Evolutionary conservation across 2,888 invertebrate genomes (phyloP).

Genomic region (Charanyca ferruginea): DNA sequence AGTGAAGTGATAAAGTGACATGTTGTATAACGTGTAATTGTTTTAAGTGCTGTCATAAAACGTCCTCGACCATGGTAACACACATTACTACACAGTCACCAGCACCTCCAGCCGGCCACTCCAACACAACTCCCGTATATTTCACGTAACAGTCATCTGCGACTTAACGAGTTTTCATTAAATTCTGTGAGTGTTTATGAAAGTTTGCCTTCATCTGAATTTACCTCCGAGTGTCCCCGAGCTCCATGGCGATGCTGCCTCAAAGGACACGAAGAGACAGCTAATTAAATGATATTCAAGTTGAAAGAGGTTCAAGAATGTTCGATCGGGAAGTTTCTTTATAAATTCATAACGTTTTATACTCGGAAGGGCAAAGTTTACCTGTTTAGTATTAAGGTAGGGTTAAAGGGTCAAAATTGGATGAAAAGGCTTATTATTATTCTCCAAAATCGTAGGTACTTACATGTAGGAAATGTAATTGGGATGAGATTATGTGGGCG

Average conservation of each 20-base stretch:
- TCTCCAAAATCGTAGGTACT: not conserved
- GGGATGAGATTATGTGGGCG: not conserved
- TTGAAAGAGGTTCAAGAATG: constrained; percentile 38
- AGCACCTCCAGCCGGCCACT: not conserved
- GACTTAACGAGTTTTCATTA: constrained; percentile 59
- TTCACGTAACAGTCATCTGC: constrained; percentile 16
- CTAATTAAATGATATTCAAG: constrained; percentile 58
- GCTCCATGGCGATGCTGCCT: constrained; percentile 31
- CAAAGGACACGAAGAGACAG: constrained; percentile 43
- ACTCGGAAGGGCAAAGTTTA: not conserved
- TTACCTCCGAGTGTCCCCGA: constrained; percentile 30
- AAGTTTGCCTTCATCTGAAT: constrained; percentile 59
- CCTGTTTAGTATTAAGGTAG: constrained; percentile 10
- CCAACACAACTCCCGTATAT: constrained; percentile 11
- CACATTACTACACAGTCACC: not conserved
- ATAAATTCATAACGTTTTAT: constrained; percentile 26
- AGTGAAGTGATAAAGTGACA: constrained; percentile 6
- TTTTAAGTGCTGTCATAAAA: constrained; percentile 7
- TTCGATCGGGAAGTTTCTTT: constrained; percentile 29
- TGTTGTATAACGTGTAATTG: constrained; percentile 1
- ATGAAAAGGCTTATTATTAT: constrained; percentile 27
- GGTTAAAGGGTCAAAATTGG: constrained; percentile 16
- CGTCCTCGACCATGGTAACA: not conserved
- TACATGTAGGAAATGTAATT: constrained; percentile 14
- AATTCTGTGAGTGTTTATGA: constrained; percentile 61